phyloP scores from a whole-genome alignment of 2,888 invertebrate genomes.

The Hyles lineata region DNA sequence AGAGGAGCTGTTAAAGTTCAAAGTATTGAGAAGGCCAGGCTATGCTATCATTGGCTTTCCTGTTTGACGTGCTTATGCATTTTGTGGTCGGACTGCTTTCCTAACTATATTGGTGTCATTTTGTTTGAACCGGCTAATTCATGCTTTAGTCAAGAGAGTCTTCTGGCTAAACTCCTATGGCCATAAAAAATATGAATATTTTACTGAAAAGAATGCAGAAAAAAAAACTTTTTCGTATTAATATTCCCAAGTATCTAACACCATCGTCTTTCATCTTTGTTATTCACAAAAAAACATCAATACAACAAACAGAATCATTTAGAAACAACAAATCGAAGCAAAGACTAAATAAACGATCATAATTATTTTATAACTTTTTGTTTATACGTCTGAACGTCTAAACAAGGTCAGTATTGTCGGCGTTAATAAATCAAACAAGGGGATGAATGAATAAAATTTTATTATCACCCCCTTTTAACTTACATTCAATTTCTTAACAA shows the following conservation, averaged over 20 bases:
- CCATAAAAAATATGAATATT: too few species aligned
- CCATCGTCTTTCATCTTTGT: background rate
- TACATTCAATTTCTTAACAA: slow-evolving; percentile 61
- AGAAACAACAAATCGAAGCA: slow-evolving; percentile 18
- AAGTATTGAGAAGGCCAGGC: too few species aligned
- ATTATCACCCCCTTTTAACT: slow-evolving; percentile 54
- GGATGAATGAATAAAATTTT: slow-evolving; percentile 55
- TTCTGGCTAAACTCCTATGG: too few species aligned
- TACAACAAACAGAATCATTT: background rate
- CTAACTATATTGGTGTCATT: too few species aligned
- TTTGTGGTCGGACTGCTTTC: too few species aligned
- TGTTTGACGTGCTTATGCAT: too few species aligned
- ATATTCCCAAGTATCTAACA: background rate
- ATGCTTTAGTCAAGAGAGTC: too few species aligned
- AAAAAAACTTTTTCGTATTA: too few species aligned
- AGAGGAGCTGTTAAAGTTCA: too few species aligned
- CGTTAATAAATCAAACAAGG: slow-evolving; percentile 63
- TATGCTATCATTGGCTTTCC: too few species aligned
- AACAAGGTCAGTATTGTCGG: slow-evolving; percentile 50
- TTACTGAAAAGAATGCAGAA: too few species aligned
- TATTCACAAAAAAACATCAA: background rate
- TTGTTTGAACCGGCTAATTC: too few species aligned
- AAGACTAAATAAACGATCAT: slow-evolving; percentile 28
- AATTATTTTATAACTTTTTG: slow-evolving; percentile 34
- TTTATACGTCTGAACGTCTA: slow-evolving; percentile 30